These are phyloP conservation scores for Rhingia campestris DNA, from an alignment of 2,888 invertebrate species.

Conservation along the genomic window DNA sequence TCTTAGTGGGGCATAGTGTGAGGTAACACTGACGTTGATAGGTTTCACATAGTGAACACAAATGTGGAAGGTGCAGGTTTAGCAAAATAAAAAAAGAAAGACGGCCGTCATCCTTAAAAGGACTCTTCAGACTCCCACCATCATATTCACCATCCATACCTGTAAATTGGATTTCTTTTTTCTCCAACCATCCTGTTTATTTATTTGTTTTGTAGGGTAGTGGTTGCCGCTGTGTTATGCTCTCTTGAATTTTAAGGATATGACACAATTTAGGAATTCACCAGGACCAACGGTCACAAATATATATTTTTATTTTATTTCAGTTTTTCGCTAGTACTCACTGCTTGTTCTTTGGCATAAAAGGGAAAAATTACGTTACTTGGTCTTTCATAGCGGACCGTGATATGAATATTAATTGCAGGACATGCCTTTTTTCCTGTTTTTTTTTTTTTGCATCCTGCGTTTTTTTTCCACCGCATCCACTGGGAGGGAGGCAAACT, in stretches of 20 bases:
- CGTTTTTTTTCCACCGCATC: neutral
- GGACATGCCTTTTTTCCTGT: constrained; percentile 43
- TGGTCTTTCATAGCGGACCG: constrained; percentile 64
- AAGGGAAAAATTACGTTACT: constrained; percentile 51
- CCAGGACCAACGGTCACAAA: constrained; percentile 57
- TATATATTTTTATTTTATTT: constrained; percentile 51
- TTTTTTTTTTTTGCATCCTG: neutral
- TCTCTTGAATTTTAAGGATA: constrained; percentile 66
- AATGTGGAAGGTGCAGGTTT: constrained; percentile 38
- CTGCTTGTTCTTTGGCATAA: constrained; percentile 47
- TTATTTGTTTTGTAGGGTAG: constrained; percentile 20
- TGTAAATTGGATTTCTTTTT: neutral
- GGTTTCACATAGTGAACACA: constrained; percentile 15
- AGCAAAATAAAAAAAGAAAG: neutral
- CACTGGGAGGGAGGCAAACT: constrained; percentile 31
- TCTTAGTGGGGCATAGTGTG: constrained; percentile 10
- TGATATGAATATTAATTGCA: constrained; percentile 72
- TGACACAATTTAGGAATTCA: constrained; percentile 60
- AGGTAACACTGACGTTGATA: constrained; percentile 44
- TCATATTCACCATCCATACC: constrained; percentile 1
- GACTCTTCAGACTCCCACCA: neutral
- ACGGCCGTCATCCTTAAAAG: no score
- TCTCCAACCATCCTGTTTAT: constrained; percentile 10
- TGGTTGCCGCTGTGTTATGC: constrained; percentile 1
- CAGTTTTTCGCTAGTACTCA: constrained; percentile 18